Evolutionary conservation across 2,888 invertebrate genomes (phyloP).

Genomic region (Tinea pellionella): DNA sequence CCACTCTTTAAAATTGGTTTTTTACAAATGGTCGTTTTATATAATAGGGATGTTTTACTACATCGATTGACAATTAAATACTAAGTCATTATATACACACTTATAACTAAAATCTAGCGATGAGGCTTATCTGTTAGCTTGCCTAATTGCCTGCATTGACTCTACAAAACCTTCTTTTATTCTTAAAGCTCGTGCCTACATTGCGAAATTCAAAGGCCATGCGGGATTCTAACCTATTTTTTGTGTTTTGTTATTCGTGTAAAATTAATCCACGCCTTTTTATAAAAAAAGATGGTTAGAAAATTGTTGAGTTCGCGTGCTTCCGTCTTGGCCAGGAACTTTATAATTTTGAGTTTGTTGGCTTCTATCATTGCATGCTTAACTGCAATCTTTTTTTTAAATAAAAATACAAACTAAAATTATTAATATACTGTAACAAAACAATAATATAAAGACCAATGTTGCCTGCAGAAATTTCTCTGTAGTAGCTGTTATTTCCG

Average conservation of each 20-base stretch:
- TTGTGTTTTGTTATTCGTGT: not conserved
- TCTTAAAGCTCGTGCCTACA: not conserved
- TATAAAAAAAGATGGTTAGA: not conserved
- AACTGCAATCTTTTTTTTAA: not conserved
- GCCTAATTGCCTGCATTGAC: not conserved
- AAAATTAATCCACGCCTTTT: not conserved
- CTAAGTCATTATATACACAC: not conserved
- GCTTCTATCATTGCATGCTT: constrained; percentile 4
- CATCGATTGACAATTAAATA: constrained; percentile 13
- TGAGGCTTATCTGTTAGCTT: not conserved
- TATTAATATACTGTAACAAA: too few species aligned
- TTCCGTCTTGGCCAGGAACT: constrained; percentile 1
- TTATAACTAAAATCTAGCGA: not conserved
- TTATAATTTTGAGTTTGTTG: constrained; percentile 2
- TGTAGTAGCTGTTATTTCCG: too few species aligned
- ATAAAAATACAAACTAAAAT: not conserved
- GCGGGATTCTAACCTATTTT: not conserved
- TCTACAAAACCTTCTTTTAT: not conserved
- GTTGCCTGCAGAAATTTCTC: too few species aligned
- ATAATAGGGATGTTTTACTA: too few species aligned
- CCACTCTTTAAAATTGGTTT: too few species aligned
- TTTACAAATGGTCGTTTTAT: too few species aligned
- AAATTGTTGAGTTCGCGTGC: not conserved
- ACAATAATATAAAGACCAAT: too few species aligned
- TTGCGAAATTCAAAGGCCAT: not conserved